phyloP scores from a whole-genome alignment of 2,888 invertebrate species.

The Sarcophaga subvicina region DNA sequence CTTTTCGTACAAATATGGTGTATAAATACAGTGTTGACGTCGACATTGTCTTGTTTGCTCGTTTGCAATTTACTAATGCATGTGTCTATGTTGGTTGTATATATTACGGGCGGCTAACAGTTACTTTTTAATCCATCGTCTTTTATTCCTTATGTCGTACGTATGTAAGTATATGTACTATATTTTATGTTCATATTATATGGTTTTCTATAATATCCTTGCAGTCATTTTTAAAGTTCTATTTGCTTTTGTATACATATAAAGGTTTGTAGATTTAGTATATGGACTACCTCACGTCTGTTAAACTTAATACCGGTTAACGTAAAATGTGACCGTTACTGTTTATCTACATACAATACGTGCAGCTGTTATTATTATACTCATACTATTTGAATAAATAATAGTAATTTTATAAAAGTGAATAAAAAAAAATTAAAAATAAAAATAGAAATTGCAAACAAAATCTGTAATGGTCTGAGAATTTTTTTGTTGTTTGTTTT shows the following conservation, averaged over 20 bases:
- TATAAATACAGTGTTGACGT: constrained; percentile 25
- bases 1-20: background rate
- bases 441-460: background rate
- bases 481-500: no score
- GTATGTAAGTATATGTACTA: background rate
- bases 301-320: constrained; percentile 54
- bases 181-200: background rate
- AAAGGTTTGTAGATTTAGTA: background rate
- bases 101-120: constrained; percentile 30
- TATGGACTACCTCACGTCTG: constrained; percentile 58
- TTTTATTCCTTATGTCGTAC: constrained; percentile 17
- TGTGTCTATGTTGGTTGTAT: constrained; percentile 19
- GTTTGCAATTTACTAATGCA: background rate
- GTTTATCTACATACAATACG: background rate
- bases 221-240: background rate
- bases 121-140: constrained; percentile 36
- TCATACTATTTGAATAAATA: background rate
- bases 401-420: background rate
- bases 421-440: background rate
- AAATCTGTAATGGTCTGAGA: no score
- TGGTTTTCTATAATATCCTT: no score
- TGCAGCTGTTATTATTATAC: background rate
- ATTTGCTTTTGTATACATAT: constrained; percentile 4
- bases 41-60: background rate
- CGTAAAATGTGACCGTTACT: background rate